Evolutionary conservation across 1,140 invertebrate species (phyloP).

Genomic region (Triops cancriformis): DNA sequence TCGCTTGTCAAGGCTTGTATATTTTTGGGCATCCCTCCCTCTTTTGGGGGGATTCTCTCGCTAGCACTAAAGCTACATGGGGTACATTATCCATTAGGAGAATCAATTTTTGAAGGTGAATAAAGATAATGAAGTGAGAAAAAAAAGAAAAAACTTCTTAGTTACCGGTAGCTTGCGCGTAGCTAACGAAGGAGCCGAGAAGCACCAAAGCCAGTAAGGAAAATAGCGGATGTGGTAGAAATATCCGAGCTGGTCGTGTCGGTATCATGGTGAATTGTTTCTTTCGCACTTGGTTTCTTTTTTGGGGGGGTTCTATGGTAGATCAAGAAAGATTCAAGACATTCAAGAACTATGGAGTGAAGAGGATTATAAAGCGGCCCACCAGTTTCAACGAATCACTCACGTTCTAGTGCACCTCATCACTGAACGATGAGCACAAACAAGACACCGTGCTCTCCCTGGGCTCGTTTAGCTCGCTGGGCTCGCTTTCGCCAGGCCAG

Average conservation of each 20-base stretch:
- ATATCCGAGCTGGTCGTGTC: constrained; percentile 8
- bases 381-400: not conserved
- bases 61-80: not conserved
- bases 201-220: not conserved
- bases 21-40: not conserved
- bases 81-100: not conserved
- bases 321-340: not conserved
- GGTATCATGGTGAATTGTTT: not conserved
- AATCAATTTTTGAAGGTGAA: not conserved
- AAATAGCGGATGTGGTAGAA: not conserved
- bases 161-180: not conserved
- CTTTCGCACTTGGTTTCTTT: not conserved
- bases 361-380: not conserved
- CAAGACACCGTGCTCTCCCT: not conserved
- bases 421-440: constrained; percentile 3
- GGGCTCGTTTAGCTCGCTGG: not conserved
- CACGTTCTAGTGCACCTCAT: constrained; percentile 9
- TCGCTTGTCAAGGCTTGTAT: not conserved
- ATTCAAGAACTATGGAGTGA: not conserved
- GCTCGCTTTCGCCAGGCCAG: not conserved
- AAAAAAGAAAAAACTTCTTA: not conserved
- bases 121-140: not conserved
- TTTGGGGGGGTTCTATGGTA: not conserved
- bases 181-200: not conserved
- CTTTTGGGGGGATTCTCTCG: not conserved